A percentile compares a stretch with the other conserved stretches of the same genome.
phyloP scores from a whole-genome alignment of 2,888 invertebrate genomes.

The Hypena proboscidalis region DNA sequence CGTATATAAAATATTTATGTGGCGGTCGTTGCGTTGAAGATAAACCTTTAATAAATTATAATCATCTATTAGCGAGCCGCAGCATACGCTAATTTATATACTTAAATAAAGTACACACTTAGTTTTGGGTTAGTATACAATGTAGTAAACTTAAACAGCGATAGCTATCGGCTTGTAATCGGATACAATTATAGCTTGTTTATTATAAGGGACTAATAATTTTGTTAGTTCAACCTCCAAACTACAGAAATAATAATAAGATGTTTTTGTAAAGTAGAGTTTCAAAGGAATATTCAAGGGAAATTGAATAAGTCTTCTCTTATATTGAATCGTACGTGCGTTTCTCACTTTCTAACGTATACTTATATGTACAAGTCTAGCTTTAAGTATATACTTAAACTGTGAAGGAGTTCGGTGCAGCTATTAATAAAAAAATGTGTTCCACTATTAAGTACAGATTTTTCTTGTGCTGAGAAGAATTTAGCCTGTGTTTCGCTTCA shows the following conservation, averaged over 20 bases:
- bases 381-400: conserved; percentile 7
- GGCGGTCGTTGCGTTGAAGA: background rate
- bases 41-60: conserved; percentile 10
- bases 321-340: conserved; percentile 15
- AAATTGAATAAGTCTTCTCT: conserved; percentile 14
- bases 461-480: too few relatives aligned
- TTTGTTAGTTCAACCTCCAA: conserved; percentile 17
- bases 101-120: conserved; percentile 2
- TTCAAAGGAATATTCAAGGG: conserved; percentile 19
- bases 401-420: conserved; percentile 1
- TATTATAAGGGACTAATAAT: conserved; percentile 28
- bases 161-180: conserved; percentile 31
- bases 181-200: conserved; percentile 34
- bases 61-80: background rate
- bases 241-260: conserved; percentile 26
- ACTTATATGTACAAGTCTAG: too few relatives aligned
- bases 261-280: conserved; percentile 17
- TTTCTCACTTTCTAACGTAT: conserved; percentile 8
- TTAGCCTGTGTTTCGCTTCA: too few relatives aligned
- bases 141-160: conserved; percentile 17
- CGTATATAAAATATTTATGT: conserved; percentile 11
- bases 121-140: conserved; percentile 4
- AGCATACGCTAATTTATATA: background rate
- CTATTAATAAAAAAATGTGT: conserved; percentile 9
- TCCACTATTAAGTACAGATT: too few relatives aligned